Evolutionary conservation across 2,113 vertebrate genomes (phyloP).

Genomic region (Mesembrinibis cayennensis): DNA sequence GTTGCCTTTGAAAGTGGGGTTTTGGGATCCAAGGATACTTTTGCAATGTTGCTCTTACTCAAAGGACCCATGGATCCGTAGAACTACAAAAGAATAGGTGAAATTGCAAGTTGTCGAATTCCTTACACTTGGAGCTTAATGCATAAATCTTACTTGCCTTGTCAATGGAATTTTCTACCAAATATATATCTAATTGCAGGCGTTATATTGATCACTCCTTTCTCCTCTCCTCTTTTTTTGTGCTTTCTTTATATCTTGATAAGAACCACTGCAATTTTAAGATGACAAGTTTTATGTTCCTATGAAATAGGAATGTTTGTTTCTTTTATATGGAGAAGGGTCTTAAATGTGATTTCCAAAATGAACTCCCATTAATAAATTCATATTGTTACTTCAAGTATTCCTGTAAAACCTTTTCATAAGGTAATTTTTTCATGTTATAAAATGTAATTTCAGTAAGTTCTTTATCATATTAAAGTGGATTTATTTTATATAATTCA

Average conservation of each 20-base stretch:
- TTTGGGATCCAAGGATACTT: background rate
- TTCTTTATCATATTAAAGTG: background rate
- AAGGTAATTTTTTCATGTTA: background rate
- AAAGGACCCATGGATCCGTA: background rate
- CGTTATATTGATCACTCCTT: background rate
- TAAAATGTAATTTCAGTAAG: background rate
- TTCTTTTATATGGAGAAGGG: background rate
- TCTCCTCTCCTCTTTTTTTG: background rate
- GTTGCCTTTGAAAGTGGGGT: background rate
- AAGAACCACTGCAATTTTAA: background rate
- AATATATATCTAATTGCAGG: background rate
- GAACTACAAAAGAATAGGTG: background rate
- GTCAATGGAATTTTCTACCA: background rate
- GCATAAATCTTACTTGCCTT: background rate
- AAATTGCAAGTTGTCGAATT: background rate
- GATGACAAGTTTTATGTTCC: background rate
- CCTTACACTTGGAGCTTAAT: background rate
- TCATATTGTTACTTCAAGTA: background rate
- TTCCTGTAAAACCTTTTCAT: background rate
- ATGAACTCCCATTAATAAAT: background rate
- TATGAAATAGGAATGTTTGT: background rate
- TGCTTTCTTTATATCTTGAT: background rate
- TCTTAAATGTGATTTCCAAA: constrained; percentile 10
- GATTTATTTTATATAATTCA: background rate
- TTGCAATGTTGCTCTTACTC: background rate